Conservation (phyloP, 2,888 invertebrate species). For the Dryocosmus kuriphilus region DNA sequence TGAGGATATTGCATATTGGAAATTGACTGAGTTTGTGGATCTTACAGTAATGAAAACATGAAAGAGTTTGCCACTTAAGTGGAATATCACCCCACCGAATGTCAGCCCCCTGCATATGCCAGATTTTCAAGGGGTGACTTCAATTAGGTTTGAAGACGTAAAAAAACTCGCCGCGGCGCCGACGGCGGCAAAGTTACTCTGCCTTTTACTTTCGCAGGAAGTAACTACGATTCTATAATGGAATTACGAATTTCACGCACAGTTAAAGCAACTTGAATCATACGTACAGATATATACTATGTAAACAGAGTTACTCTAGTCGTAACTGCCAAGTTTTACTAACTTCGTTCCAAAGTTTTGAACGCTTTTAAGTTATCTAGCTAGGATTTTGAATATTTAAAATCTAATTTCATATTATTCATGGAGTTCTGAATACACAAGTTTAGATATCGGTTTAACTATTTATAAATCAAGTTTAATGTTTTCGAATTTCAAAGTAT, state of each 20-base stretch:
- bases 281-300: neutral
- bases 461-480: too few relatives aligned
- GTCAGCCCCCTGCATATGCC: neutral
- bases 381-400: slow-evolving; percentile 33
- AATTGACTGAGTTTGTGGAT: neutral
- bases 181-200: slow-evolving; percentile 12
- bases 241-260: slow-evolving; percentile 37
- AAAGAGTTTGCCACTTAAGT: slow-evolving; percentile 28
- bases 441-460: too few relatives aligned
- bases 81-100: slow-evolving; percentile 6
- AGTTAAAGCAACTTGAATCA: slow-evolving; percentile 19
- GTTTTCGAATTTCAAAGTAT: too few relatives aligned
- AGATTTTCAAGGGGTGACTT: slow-evolving; percentile 35
- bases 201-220: slow-evolving; percentile 29
- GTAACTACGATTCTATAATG: slow-evolving; percentile 32
- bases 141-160: slow-evolving; percentile 32
- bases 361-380: slow-evolving; percentile 2
- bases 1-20: neutral
- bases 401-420: slow-evolving; percentile 3
- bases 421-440: neutral
- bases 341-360: neutral
- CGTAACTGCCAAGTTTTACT: slow-evolving; percentile 13
- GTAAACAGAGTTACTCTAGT: slow-evolving; percentile 11
- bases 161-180: slow-evolving; percentile 27
- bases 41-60: neutral